Evolutionary conservation across 2,888 invertebrate genomes (phyloP).

Genomic region (Encarsia formosa): DNA sequence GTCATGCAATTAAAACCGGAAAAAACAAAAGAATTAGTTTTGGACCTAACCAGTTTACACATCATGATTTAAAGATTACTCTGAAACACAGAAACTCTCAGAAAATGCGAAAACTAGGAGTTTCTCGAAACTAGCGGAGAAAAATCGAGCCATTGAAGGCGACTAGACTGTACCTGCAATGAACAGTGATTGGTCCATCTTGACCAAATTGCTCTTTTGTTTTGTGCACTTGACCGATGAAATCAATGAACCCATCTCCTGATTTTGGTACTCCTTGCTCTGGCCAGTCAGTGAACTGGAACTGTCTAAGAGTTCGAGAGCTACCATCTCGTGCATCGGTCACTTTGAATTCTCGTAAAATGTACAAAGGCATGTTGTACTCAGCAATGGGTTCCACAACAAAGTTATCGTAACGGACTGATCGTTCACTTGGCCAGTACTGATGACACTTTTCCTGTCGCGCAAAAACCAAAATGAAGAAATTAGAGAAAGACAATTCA

Average conservation of each 20-base stretch:
- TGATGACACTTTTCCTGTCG: constrained; percentile 98
- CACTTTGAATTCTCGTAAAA: constrained; percentile 97
- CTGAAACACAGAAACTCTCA: too few relatives aligned
- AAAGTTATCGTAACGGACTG: constrained; percentile 94
- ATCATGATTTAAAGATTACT: too few relatives aligned
- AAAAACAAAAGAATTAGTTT: too few relatives aligned
- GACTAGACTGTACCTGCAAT: too few relatives aligned
- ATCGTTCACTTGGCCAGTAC: constrained; percentile 98
- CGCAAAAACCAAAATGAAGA: too few relatives aligned
- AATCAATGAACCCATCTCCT: constrained; percentile 98
- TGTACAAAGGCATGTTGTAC: constrained; percentile 99
- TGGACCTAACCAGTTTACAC: too few relatives aligned
- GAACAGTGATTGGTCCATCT: constrained; percentile 98
- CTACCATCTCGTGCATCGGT: constrained; percentile 97
- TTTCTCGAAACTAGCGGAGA: too few relatives aligned
- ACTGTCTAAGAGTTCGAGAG: constrained; percentile 91
- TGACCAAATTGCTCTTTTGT: constrained; percentile 99
- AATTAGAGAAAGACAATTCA: too few relatives aligned
- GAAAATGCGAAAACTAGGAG: too few relatives aligned
- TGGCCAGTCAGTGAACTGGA: constrained; percentile 96
- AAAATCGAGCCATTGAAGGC: too few relatives aligned
- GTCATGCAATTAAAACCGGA: too few relatives aligned
- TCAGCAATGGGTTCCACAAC: constrained; percentile 99
- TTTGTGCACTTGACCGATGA: constrained; percentile 98
- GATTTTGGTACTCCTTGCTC: constrained; percentile 96